Conservation (phyloP, 35 echinoderm and acorn worm species). For the Heliocidaris erythrogramma region DNA sequence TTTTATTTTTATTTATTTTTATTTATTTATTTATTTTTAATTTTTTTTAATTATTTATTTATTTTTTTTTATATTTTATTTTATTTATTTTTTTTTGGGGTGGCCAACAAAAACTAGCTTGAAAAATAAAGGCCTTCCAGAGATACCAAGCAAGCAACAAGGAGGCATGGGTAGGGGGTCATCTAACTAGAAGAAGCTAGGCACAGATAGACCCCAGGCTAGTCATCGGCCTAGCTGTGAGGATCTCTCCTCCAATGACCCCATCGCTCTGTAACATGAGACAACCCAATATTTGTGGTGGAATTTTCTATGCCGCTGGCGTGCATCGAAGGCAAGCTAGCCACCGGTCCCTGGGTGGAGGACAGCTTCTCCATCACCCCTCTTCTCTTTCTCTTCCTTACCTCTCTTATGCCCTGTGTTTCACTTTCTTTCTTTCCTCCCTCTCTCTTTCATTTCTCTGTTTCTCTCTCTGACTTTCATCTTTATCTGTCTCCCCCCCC, state of each 20-base stretch:
- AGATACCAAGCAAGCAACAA: background rate
- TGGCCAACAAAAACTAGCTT: too few relatives aligned
- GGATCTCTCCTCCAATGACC: conserved; percentile 26
- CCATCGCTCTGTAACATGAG: conserved; percentile 14
- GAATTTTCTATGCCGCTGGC: conserved; percentile 43
- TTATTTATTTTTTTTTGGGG: too few relatives aligned
- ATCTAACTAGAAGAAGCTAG: background rate
- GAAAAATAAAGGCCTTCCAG: background rate
- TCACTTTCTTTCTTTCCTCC: background rate
- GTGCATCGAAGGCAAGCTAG: conserved; percentile 15
- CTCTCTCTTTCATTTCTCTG: background rate
- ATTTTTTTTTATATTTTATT: too few relatives aligned
- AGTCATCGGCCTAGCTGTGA: background rate
- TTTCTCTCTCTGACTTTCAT: background rate
- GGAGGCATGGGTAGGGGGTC: background rate
- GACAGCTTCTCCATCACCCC: background rate
- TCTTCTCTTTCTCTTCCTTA: too few relatives aligned
- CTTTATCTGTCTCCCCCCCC: background rate
- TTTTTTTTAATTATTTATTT: too few relatives aligned
- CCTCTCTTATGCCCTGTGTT: background rate
- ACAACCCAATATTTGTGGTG: conserved; percentile 39
- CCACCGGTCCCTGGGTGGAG: conserved; percentile 1
- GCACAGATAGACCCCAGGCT: background rate
- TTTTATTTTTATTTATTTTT: too few relatives aligned
- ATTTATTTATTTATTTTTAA: too few relatives aligned